Conservation (phyloP, 2,888 invertebrate genomes). For the Lottia scabra region DNA sequence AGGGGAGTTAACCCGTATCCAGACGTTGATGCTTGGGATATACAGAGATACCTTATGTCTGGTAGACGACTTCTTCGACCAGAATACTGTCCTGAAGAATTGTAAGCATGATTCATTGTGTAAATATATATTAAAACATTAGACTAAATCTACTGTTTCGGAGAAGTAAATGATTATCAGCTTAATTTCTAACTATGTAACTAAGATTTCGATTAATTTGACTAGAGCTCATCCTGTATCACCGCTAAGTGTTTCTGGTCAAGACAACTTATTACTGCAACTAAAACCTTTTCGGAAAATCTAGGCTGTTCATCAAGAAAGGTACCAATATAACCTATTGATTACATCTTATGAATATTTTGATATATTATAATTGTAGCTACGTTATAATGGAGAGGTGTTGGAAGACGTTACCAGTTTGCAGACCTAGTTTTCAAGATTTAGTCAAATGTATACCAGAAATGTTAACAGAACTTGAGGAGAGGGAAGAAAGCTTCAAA, state of each 20-base stretch:
- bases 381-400: not conserved
- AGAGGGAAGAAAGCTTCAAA: not conserved
- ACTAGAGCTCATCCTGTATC: too few relatives aligned
- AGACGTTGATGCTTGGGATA: not conserved
- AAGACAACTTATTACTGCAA: too few relatives aligned
- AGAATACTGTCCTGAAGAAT: not conserved
- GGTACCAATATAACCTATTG: too few relatives aligned
- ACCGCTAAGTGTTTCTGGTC: too few relatives aligned
- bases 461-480: not conserved
- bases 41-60: not conserved
- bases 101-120: not conserved
- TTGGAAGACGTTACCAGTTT: not conserved
- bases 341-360: too few relatives aligned
- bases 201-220: too few relatives aligned
- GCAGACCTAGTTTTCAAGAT: not conserved
- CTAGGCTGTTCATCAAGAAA: too few relatives aligned
- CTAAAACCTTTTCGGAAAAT: too few relatives aligned
- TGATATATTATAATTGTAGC: not conserved
- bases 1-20: not conserved
- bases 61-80: not conserved
- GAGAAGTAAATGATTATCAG: too few relatives aligned
- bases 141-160: not conserved
- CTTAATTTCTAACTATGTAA: too few relatives aligned
- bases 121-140: not conserved
- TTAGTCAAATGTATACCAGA: not conserved